These are phyloP conservation scores for Channallabes apus DNA, from an alignment of 2,797 vertebrate species.

Conservation along the genomic window DNA sequence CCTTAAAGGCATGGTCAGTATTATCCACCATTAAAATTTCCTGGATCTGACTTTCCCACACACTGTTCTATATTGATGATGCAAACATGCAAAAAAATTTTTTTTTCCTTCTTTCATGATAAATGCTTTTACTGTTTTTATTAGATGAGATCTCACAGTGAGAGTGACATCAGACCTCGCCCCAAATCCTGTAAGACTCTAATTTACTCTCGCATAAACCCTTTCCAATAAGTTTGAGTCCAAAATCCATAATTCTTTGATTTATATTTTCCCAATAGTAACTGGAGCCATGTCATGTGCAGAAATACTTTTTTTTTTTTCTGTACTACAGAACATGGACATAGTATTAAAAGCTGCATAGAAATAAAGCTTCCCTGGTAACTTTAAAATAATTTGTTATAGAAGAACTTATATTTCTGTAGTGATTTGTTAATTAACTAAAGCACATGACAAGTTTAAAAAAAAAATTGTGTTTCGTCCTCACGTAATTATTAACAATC, in stretches of 20 bases:
- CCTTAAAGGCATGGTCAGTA: slow-evolving; percentile 68
- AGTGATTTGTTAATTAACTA: neutral
- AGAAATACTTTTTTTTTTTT: neutral
- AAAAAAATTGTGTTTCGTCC: too few relatives aligned
- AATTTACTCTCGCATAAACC: neutral
- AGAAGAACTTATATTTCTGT: neutral
- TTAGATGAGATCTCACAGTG: slow-evolving; percentile 64
- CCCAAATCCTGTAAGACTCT: slow-evolving; percentile 74
- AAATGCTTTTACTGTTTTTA: neutral
- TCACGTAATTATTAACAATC: neutral
- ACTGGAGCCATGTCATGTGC: neutral
- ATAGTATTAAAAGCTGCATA: neutral
- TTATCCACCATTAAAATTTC: neutral
- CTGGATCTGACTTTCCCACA: neutral
- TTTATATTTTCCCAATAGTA: neutral
- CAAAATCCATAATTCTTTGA: neutral
- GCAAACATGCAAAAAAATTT: neutral
- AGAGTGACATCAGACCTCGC: slow-evolving; percentile 63
- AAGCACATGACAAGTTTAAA: neutral
- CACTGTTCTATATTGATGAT: neutral
- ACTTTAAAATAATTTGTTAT: neutral
- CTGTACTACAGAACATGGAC: neutral
- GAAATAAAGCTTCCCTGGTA: neutral
- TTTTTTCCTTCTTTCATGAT: neutral
- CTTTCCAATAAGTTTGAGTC: neutral